These are phyloP conservation scores for Oikopleura dioica DNA, from an alignment of 23 tunicate species.

Conservation along the genomic window DNA sequence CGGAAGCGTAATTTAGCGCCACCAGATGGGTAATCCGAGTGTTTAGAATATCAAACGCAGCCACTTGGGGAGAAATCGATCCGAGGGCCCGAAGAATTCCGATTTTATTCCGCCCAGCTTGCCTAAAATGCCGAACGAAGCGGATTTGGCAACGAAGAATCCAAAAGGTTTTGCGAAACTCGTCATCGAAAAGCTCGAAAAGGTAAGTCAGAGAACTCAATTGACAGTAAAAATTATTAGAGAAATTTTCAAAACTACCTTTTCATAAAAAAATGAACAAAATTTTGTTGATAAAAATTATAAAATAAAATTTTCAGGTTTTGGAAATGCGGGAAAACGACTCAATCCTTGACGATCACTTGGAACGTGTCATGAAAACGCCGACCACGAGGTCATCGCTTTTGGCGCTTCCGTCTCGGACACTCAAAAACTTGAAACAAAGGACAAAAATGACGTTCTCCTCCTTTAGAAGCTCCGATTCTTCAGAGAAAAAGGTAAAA, in stretches of 20 bases:
- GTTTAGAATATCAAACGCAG: too few species aligned
- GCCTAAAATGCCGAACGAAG: background rate
- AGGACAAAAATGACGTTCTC: background rate
- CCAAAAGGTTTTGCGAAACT: background rate
- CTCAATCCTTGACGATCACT: background rate
- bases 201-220: too few species aligned
- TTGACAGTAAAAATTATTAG: too few species aligned
- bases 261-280: too few species aligned
- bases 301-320: too few species aligned
- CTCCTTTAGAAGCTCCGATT: background rate
- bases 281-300: too few species aligned
- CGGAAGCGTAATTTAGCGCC: too few species aligned
- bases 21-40: too few species aligned
- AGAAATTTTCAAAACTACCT: too few species aligned
- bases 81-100: too few species aligned
- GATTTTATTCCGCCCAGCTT: too few species aligned
- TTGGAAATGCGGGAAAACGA: background rate
- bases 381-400: background rate
- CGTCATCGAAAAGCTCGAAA: background rate
- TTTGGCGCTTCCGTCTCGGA: background rate
- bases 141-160: background rate
- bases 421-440: background rate
- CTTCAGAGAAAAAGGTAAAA: constrained; percentile 1
- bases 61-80: too few species aligned
- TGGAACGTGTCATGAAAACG: constrained; percentile 12